Conservation (phyloP, 2,888 invertebrate genomes). For the Tanytarsus gracilentus region DNA sequence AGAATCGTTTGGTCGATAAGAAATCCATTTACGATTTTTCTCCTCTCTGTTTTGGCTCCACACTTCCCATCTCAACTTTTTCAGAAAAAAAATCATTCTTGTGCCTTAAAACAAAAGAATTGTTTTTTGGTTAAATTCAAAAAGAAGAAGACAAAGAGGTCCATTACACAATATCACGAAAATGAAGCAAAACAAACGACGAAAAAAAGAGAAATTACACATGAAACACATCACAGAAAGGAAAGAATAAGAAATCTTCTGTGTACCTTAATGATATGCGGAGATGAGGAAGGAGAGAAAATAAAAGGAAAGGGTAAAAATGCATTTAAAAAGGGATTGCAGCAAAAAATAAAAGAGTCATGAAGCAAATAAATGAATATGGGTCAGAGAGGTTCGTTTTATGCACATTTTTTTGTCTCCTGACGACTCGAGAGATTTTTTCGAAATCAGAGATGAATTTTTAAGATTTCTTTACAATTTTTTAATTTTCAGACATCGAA, state of each 20-base stretch:
- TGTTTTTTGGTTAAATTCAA: background rate
- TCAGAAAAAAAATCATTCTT: background rate
- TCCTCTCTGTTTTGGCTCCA: conserved; percentile 13
- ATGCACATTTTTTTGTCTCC: no score
- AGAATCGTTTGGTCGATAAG: background rate
- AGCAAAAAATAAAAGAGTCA: background rate
- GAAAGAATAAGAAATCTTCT: background rate
- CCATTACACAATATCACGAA: conserved; percentile 12
- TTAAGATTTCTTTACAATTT: no score
- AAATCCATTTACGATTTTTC: background rate
- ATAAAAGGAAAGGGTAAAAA: background rate
- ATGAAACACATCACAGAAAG: background rate
- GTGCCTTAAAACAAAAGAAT: conserved; percentile 1
- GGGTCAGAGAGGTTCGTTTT: no score
- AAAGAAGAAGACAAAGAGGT: background rate
- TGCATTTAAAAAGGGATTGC: background rate
- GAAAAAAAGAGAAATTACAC: conserved; percentile 15
- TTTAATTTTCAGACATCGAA: no score
- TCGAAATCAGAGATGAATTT: no score
- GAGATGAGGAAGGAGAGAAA: background rate
- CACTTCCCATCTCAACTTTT: background rate
- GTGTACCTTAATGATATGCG: conserved; percentile 7
- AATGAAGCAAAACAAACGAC: conserved; percentile 5
- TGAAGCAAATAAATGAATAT: no score
- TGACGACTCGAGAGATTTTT: no score